Evolutionary conservation across 2,797 vertebrate species (phyloP).

Genomic region (Cyclopterus lumpus): DNA sequence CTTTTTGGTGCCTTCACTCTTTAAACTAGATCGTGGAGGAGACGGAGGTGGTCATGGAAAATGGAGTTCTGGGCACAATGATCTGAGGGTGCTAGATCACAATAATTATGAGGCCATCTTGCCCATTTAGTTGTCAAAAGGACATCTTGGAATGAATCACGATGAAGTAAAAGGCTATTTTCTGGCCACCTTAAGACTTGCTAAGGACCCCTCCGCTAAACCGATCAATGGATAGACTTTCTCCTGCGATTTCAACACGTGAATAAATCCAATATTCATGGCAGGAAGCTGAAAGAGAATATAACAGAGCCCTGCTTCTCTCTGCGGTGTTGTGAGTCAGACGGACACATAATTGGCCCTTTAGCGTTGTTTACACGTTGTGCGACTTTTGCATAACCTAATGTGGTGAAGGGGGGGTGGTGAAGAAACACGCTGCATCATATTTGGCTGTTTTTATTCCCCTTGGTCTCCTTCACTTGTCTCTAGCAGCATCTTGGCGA

Average conservation of each 20-base stretch:
- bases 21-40: background rate
- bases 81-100: conserved; percentile 6
- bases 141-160: conserved; percentile 24
- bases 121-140: background rate
- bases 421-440: conserved; percentile 5
- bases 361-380: conserved; percentile 55
- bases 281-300: conserved; percentile 20
- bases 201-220: conserved; percentile 2
- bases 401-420: conserved; percentile 8
- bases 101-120: conserved; percentile 3
- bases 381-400: conserved; percentile 23
- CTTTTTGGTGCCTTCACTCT: background rate
- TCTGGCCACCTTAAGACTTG: background rate
- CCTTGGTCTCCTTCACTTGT: background rate
- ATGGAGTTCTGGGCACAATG: conserved; percentile 1
- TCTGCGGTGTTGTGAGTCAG: conserved; percentile 24
- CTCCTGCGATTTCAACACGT: conserved; percentile 33
- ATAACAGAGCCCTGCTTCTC: conserved; percentile 33
- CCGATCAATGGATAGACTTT: conserved; percentile 8
- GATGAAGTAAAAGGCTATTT: conserved; percentile 1
- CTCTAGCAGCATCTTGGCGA: background rate
- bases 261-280: conserved; percentile 52
- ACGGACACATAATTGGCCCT: conserved; percentile 62
- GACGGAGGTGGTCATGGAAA: conserved; percentile 8
- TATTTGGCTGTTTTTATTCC: conserved; percentile 1